These are phyloP conservation scores for Drosophila grimshawi DNA, from an alignment of 1,140 invertebrate genomes.

Conservation along the genomic window DNA sequence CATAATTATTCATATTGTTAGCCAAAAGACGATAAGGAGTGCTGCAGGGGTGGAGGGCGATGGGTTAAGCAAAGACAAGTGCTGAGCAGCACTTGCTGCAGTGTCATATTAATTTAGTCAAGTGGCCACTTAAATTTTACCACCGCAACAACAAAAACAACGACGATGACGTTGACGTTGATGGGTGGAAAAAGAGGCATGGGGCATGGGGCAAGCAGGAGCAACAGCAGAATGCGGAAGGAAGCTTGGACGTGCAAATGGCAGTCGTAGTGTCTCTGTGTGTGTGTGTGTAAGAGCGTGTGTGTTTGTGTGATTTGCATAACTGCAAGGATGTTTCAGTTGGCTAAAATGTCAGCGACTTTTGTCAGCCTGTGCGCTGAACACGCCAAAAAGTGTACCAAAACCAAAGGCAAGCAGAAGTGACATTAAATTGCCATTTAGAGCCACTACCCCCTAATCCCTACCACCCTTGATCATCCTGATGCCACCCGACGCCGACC, in stretches of 20 bases:
- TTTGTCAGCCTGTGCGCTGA: slow-evolving; percentile 55
- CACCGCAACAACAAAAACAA: slow-evolving; percentile 53
- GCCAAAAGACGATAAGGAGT: slow-evolving; percentile 38
- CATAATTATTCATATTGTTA: slow-evolving; percentile 79
- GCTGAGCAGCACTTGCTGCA: slow-evolving; percentile 71
- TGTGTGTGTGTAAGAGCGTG: background rate
- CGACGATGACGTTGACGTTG: slow-evolving; percentile 14
- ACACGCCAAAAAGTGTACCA: slow-evolving; percentile 44
- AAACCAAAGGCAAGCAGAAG: slow-evolving; percentile 12
- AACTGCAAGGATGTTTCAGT: slow-evolving; percentile 72
- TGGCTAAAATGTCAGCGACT: slow-evolving; percentile 71
- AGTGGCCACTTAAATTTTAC: slow-evolving; percentile 81
- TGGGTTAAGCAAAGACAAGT: slow-evolving; percentile 46
- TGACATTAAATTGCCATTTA: background rate
- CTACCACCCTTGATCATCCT: background rate
- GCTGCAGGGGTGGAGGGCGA: background rate
- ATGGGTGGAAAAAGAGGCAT: background rate
- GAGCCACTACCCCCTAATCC: background rate
- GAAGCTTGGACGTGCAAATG: slow-evolving; percentile 68
- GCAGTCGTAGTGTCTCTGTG: slow-evolving; percentile 40
- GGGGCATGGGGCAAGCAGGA: background rate
- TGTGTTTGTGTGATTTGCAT: slow-evolving; percentile 62
- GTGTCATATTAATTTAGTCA: slow-evolving; percentile 83
- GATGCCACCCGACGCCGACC: background rate
- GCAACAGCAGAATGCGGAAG: background rate